A percentile compares a stretch with the other conserved stretches of the same genome.
phyloP scores from a whole-genome alignment of 2,113 vertebrate genomes.

The Lepus timidus region DNA sequence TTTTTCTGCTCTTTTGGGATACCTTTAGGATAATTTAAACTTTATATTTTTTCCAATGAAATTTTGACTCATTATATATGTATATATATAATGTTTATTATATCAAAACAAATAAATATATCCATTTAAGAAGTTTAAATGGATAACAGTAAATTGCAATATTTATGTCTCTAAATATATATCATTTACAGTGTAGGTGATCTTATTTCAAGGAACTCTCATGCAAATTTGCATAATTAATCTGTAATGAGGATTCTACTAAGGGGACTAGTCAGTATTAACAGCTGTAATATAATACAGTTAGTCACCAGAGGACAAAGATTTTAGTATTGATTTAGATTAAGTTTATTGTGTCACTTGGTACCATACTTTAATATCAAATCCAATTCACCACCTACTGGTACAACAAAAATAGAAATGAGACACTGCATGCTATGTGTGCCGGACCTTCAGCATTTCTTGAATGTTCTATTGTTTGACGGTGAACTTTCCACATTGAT shows the following conservation, averaged over 20 bases:
- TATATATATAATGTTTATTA: not conserved
- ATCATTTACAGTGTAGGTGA: not conserved
- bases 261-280: not conserved
- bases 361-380: constrained; percentile 31
- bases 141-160: not conserved
- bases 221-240: not conserved
- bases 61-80: constrained; percentile 16
- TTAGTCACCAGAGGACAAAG: not conserved
- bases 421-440: not conserved
- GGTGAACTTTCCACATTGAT: not conserved
- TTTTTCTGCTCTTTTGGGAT: constrained; percentile 3
- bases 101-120: not conserved
- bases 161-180: not conserved
- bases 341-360: not conserved
- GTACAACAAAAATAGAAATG: not conserved
- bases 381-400: not conserved
- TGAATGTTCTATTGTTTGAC: not conserved
- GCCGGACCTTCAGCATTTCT: not conserved
- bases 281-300: not conserved
- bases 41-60: not conserved
- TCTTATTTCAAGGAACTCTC: constrained; percentile 32
- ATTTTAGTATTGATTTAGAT: constrained; percentile 32
- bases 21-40: constrained; percentile 14
- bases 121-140: not conserved
- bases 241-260: not conserved